Conservation (phyloP, 2,888 invertebrate genomes). For the Heliconius hortense region DNA sequence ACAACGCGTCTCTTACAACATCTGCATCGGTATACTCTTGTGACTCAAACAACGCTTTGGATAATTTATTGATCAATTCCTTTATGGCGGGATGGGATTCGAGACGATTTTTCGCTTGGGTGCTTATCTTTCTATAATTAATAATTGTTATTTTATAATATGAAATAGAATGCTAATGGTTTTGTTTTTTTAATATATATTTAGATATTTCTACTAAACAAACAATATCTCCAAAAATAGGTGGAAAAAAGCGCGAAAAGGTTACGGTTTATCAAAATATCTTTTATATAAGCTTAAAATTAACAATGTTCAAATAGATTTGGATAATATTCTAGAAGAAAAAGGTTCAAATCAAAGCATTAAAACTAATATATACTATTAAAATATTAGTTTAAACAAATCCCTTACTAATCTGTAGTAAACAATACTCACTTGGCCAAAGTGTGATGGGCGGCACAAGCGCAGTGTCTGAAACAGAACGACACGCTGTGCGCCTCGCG, state of each 20-base stretch:
- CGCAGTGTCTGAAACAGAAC: conserved; percentile 93
- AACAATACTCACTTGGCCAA: conserved; percentile 68
- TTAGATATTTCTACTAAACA: no score
- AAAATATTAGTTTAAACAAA: no score
- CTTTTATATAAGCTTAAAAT: no score
- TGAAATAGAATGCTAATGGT: no score
- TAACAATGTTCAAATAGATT: no score
- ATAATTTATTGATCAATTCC: conserved; percentile 85
- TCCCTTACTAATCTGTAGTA: not conserved
- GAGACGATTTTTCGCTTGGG: conserved; percentile 84
- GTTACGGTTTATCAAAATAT: no score
- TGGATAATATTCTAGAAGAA: no score
- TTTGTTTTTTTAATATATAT: no score
- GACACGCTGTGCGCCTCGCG: conserved; percentile 90
- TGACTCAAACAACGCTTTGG: conserved; percentile 85
- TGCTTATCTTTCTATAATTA: conserved; percentile 76
- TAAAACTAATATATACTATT: no score
- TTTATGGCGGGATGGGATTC: conserved; percentile 88
- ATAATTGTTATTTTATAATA: not conserved
- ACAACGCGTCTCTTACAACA: conserved; percentile 88
- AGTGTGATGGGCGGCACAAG: conserved; percentile 86
- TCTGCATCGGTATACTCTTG: conserved; percentile 86
- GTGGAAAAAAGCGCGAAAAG: no score
- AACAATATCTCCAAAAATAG: no score
- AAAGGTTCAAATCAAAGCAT: no score